Conservation (phyloP, 2,113 vertebrate genomes). For the Passer montanus region DNA sequence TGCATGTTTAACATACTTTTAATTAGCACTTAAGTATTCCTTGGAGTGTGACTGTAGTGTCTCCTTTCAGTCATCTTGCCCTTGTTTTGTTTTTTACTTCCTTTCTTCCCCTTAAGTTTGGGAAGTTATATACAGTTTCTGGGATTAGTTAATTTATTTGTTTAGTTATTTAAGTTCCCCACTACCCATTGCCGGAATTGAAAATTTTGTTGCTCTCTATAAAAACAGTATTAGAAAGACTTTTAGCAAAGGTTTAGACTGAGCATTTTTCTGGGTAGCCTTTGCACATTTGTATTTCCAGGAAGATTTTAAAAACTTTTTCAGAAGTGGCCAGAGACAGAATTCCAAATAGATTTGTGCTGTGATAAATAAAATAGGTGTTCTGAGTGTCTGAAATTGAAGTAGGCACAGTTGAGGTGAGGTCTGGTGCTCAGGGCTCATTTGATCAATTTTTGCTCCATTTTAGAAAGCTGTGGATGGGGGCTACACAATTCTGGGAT, state of each 20-base stretch:
- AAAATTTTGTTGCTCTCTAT: neutral
- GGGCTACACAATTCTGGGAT: neutral
- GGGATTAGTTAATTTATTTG: neutral
- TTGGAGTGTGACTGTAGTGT: neutral
- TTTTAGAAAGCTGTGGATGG: neutral
- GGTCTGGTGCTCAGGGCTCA: neutral
- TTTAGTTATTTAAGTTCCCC: neutral
- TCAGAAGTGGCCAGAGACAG: neutral
- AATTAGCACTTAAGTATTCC: conserved; percentile 30
- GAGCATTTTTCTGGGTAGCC: neutral
- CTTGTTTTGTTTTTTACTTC: neutral
- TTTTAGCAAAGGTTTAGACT: neutral
- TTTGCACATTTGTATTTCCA: neutral
- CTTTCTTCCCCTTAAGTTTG: neutral
- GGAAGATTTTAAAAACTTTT: neutral
- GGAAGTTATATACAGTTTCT: neutral
- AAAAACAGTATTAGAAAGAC: neutral
- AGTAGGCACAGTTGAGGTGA: neutral
- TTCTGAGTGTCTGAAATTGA: neutral
- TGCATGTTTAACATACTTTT: conserved; percentile 53
- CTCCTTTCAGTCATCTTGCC: conserved; percentile 40
- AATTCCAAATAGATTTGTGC: neutral
- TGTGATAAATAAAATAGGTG: neutral
- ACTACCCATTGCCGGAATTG: neutral
- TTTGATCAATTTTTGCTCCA: neutral